Conservation (phyloP, 2,797 vertebrate genomes). For the Poecilia gillii region DNA sequence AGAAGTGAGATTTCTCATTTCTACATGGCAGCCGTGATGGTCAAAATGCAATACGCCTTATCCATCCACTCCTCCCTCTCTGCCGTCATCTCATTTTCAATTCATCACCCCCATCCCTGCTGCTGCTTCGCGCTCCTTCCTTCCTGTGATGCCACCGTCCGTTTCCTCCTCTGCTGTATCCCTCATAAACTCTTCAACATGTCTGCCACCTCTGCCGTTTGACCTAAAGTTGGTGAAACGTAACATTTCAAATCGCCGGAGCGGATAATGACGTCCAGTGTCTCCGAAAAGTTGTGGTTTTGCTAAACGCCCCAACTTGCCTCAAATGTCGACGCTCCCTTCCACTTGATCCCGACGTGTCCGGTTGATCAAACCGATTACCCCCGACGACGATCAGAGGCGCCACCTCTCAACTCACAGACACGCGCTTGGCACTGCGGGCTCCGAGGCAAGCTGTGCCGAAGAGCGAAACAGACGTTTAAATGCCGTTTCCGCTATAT, state of each 20-base stretch:
- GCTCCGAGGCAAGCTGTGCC: conserved; percentile 8
- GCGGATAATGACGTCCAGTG: not conserved
- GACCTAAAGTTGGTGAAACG: conserved; percentile 18
- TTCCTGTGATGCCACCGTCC: conserved; percentile 6
- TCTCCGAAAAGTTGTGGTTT: conserved; percentile 4
- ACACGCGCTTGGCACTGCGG: not conserved
- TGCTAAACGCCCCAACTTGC: not conserved
- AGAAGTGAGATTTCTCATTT: conserved; percentile 47
- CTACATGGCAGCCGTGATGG: conserved; percentile 58
- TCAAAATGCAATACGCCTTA: conserved; percentile 51
- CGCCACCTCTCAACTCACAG: conserved; percentile 1
- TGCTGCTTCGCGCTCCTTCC: not conserved
- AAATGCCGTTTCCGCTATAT: conserved; percentile 21
- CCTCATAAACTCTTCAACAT: conserved; percentile 16
- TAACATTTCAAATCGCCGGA: conserved; percentile 14
- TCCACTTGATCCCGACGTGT: not conserved
- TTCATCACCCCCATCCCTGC: conserved; percentile 47
- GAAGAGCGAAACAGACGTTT: conserved; percentile 12
- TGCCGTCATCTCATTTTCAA: conserved; percentile 41
- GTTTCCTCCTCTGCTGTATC: conserved; percentile 11
- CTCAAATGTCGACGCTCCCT: not conserved
- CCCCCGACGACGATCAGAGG: not conserved
- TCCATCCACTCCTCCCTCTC: conserved; percentile 38
- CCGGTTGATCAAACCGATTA: not conserved
- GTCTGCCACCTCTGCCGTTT: conserved; percentile 7